Percentiles rank a stretch among this genome's conserved stretches.
Conservation (phyloP, 2,797 vertebrate genomes). For the Huso huso region DNA sequence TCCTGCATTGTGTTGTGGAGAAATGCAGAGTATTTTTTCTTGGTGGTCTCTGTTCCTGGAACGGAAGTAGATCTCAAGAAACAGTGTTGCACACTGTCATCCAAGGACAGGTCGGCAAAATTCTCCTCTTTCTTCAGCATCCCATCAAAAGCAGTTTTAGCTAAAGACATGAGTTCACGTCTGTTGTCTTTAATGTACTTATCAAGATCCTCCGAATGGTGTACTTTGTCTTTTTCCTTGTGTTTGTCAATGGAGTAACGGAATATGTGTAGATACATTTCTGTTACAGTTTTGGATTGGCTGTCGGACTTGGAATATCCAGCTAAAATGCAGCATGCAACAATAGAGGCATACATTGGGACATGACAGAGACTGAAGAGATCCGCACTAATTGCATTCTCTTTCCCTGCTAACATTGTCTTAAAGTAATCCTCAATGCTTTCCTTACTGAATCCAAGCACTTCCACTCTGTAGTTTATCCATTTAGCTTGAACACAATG, state of each 20-base stretch:
- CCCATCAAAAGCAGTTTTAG: slow-evolving; percentile 17
- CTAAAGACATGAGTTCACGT: slow-evolving; percentile 11
- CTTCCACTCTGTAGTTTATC: slow-evolving; percentile 25
- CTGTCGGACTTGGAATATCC: neutral
- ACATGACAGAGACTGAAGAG: slow-evolving; percentile 42
- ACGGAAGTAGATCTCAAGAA: slow-evolving; percentile 19
- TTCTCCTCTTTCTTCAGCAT: slow-evolving; percentile 16
- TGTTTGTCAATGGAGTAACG: slow-evolving; percentile 21
- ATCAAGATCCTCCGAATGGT: slow-evolving; percentile 9
- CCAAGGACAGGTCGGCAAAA: slow-evolving; percentile 10
- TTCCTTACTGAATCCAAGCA: slow-evolving; percentile 23
- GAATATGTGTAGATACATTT: slow-evolving; percentile 27
- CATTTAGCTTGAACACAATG: slow-evolving; percentile 22
- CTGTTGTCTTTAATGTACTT: slow-evolving; percentile 20
- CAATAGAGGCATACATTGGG: slow-evolving; percentile 40
- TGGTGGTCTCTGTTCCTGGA: slow-evolving; percentile 4
- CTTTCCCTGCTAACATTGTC: slow-evolving; percentile 15
- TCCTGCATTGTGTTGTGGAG: slow-evolving; percentile 47
- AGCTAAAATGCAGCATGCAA: slow-evolving; percentile 23
- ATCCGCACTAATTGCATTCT: slow-evolving; percentile 29
- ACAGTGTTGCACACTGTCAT: slow-evolving; percentile 16
- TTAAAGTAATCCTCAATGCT: slow-evolving; percentile 26
- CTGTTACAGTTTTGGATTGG: slow-evolving; percentile 21
- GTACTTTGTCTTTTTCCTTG: neutral
- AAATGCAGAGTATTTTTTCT: slow-evolving; percentile 18